Percentiles rank a stretch among this genome's conserved stretches.
phyloP scores from a whole-genome alignment of 2,888 invertebrate species.

The Pollenia griseotomentosa region DNA sequence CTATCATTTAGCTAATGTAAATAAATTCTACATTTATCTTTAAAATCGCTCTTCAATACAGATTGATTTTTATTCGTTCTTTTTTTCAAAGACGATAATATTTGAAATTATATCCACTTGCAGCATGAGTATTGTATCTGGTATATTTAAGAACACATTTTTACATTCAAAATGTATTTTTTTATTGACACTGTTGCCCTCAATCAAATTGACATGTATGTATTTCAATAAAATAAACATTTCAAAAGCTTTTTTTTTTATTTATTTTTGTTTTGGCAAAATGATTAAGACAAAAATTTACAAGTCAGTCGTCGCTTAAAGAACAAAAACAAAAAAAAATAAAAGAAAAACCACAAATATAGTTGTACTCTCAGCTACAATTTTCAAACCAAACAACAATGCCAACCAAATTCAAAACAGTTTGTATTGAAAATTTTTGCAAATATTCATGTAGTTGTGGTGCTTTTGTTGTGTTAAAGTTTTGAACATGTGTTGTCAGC shows the following conservation, averaged over 20 bases:
- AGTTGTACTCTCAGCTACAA: slow-evolving; percentile 10
- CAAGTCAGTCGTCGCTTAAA: slow-evolving; percentile 13
- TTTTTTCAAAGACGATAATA: neutral
- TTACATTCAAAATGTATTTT: slow-evolving; percentile 1
- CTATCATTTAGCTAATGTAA: slow-evolving; percentile 15
- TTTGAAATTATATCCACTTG: slow-evolving; percentile 38
- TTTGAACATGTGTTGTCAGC: slow-evolving; percentile 70
- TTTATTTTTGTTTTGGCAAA: slow-evolving; percentile 38
- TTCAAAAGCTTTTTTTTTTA: slow-evolving; percentile 11
- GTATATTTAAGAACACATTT: slow-evolving; percentile 9
- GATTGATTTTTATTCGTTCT: slow-evolving; percentile 7
- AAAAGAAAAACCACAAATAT: slow-evolving; percentile 23
- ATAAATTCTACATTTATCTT: slow-evolving; percentile 36
- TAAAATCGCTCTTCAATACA: neutral
- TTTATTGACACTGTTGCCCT: slow-evolving; percentile 67
- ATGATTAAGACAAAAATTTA: slow-evolving; percentile 50
- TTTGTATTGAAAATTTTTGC: slow-evolving; percentile 21
- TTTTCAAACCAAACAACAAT: slow-evolving; percentile 7
- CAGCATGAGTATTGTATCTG: neutral
- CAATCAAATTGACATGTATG: slow-evolving; percentile 71
- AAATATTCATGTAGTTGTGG: slow-evolving; percentile 20
- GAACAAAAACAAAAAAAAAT: neutral
- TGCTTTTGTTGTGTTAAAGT: slow-evolving; percentile 43
- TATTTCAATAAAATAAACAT: slow-evolving; percentile 55
- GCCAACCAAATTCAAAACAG: neutral